These are phyloP conservation scores for Calephelis perditalis DNA, from an alignment of 2,888 invertebrate species.

Conservation along the genomic window DNA sequence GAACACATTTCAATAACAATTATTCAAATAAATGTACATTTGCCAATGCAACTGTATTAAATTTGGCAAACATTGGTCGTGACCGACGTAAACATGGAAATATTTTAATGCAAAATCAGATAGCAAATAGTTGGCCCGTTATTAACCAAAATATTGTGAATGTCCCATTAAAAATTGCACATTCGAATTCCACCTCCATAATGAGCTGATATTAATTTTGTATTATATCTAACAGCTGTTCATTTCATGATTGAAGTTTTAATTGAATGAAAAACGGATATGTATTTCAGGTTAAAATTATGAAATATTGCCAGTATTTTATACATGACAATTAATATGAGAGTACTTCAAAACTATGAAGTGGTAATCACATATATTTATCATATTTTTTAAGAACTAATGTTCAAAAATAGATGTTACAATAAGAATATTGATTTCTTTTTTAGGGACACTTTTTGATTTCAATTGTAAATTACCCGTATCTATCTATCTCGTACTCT, in stretches of 20 bases:
- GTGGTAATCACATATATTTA: too few relatives aligned
- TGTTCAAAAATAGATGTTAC: too few relatives aligned
- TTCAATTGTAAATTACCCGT: too few relatives aligned
- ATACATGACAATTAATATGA: not conserved
- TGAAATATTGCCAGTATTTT: not conserved
- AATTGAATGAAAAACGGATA: not conserved
- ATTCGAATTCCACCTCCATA: not conserved
- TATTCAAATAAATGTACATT: slow-evolving; percentile 20
- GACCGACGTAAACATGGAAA: slow-evolving; percentile 13
- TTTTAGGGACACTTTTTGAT: too few relatives aligned
- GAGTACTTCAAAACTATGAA: too few relatives aligned
- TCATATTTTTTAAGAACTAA: too few relatives aligned
- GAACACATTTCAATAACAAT: slow-evolving; percentile 15
- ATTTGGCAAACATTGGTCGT: slow-evolving; percentile 18
- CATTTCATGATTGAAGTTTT: slow-evolving; percentile 1
- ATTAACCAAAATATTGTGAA: slow-evolving; percentile 11
- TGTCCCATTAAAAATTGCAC: slow-evolving; percentile 3
- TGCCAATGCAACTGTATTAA: slow-evolving; percentile 12
- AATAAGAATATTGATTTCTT: too few relatives aligned
- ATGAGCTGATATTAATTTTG: slow-evolving; percentile 9
- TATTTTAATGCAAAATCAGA: slow-evolving; percentile 16
- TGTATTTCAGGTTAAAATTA: not conserved
- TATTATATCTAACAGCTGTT: slow-evolving; percentile 10
- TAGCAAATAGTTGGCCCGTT: slow-evolving; percentile 8
- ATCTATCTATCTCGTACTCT: too few relatives aligned